A percentile compares a stretch with the other conserved stretches of the same genome.
phyloP scores from a whole-genome alignment of 2,888 invertebrate species.

The Drosophila cyrtoloma region DNA sequence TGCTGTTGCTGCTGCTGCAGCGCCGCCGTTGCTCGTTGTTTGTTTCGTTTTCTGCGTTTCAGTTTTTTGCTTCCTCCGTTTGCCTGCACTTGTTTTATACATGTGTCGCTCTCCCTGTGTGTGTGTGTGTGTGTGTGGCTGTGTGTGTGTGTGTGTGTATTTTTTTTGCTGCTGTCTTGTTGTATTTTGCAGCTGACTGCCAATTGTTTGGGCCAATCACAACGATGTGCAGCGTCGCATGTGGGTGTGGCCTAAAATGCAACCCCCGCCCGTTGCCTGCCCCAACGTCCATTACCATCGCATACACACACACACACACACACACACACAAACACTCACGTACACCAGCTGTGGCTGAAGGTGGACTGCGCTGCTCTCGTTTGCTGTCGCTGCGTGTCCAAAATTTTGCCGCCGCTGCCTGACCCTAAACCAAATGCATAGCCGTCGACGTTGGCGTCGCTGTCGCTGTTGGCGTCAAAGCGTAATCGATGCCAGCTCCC shows the following conservation, averaged over 20 bases:
- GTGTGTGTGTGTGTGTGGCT: conserved; percentile 26
- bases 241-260: conserved; percentile 84
- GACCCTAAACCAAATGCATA: conserved; percentile 58
- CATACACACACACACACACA: conserved; percentile 4
- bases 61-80: conserved; percentile 53
- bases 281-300: conserved; percentile 9
- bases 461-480: conserved; percentile 58
- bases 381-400: conserved; percentile 58
- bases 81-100: conserved; percentile 54
- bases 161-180: conserved; percentile 51
- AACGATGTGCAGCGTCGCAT: conserved; percentile 82
- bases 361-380: conserved; percentile 68
- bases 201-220: conserved; percentile 83
- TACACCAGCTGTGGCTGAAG: conserved; percentile 61
- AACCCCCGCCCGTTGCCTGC: conserved; percentile 75
- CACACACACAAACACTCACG: background rate
- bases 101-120: conserved; percentile 43
- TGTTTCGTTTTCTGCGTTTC: conserved; percentile 69
- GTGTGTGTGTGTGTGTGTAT: conserved; percentile 33
- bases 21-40: conserved; percentile 45
- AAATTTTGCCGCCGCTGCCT: conserved; percentile 56
- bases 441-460: conserved; percentile 40
- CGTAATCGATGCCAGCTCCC: conserved; percentile 62
- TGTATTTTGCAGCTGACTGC: conserved; percentile 78
- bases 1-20: conserved; percentile 52